A percentile compares a stretch with the other conserved stretches of the same genome.
Conservation (phyloP, 64 coral and sea anemone species). For the Pocillopora verrucosa region DNA sequence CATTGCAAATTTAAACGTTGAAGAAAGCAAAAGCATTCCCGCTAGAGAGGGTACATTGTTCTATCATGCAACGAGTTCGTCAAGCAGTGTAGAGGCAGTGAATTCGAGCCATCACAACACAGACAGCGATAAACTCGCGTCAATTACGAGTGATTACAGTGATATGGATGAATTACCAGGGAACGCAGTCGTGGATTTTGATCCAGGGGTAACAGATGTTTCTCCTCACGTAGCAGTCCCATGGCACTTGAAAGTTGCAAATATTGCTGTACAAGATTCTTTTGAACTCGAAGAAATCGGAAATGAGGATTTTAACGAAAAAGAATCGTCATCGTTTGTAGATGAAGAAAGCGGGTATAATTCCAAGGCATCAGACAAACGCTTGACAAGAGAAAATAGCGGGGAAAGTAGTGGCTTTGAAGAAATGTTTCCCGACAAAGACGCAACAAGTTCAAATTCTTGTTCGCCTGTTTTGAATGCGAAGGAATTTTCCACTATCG, state of each 20-base stretch:
- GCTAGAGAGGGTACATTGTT: background rate
- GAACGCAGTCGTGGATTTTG: background rate
- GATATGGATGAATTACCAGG: background rate
- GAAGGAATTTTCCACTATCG: background rate
- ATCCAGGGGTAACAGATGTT: background rate
- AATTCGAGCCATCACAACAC: background rate
- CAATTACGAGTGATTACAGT: background rate
- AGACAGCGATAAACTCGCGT: background rate
- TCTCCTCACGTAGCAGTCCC: background rate
- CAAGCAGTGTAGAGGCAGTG: too few species aligned
- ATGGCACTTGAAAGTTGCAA: slow-evolving; percentile 3
- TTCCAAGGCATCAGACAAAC: slow-evolving; percentile 11
- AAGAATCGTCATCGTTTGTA: slow-evolving; percentile 5
- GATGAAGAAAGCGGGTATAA: background rate
- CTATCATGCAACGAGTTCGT: background rate
- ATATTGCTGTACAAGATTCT: slow-evolving; percentile 49
- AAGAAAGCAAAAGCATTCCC: background rate
- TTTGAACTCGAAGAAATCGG: slow-evolving; percentile 86
- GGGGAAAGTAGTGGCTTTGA: slow-evolving; percentile 86
- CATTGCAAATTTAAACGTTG: background rate
- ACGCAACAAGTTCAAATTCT: slow-evolving; percentile 8
- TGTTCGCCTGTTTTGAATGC: background rate
- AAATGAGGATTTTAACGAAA: slow-evolving; percentile 69
- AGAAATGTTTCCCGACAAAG: slow-evolving; percentile 55
- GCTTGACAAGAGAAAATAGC: slow-evolving; percentile 62